Conservation (phyloP, 2,888 invertebrate species). For the Acanthosepion pharaonis region DNA sequence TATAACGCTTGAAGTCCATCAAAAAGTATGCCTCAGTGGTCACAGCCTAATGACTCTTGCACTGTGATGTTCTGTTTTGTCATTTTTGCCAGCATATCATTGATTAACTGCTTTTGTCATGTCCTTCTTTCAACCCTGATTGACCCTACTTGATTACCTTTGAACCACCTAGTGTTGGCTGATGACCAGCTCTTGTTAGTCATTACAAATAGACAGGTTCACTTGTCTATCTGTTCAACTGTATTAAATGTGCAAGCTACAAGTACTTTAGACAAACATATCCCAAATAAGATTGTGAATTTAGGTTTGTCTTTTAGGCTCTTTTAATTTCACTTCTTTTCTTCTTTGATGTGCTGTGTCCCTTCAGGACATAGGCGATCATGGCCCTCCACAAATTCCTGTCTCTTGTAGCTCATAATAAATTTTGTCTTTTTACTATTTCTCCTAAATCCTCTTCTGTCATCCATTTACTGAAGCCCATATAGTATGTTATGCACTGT, state of each 20-base stretch:
- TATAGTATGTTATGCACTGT: too few relatives aligned
- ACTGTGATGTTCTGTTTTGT: background rate
- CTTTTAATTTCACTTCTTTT: background rate
- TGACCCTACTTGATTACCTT: background rate
- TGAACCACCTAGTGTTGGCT: background rate
- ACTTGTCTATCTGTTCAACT: background rate
- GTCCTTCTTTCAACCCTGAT: background rate
- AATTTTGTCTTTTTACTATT: too few relatives aligned
- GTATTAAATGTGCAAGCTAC: background rate
- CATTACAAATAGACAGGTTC: background rate
- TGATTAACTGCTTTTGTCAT: constrained; percentile 20
- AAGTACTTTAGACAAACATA: background rate
- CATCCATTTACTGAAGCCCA: too few relatives aligned
- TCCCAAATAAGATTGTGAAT: background rate
- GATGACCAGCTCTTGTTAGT: background rate
- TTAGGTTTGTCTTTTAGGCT: background rate
- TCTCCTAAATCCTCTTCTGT: too few relatives aligned
- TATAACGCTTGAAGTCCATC: background rate
- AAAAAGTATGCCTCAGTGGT: constrained; percentile 17
- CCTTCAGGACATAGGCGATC: too few relatives aligned
- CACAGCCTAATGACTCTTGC: constrained; percentile 17
- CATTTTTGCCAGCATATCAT: background rate
- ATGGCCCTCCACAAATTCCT: too few relatives aligned
- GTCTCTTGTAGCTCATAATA: too few relatives aligned
- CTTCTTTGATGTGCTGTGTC: background rate